These are phyloP conservation scores for Struthio camelus DNA, from an alignment of 2,113 vertebrate genomes.

Conservation along the genomic window DNA sequence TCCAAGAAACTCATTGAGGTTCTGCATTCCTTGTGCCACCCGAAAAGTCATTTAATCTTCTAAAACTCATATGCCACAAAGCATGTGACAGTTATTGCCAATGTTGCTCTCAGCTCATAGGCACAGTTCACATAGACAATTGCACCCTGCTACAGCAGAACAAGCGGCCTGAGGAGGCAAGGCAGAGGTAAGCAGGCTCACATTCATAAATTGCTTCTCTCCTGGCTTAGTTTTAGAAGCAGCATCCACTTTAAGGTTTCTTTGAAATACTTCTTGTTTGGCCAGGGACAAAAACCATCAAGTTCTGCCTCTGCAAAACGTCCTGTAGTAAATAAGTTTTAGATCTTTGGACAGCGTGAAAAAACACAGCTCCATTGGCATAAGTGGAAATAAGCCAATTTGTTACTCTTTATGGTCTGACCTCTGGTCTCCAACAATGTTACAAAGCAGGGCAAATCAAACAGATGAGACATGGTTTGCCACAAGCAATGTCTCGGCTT, in stretches of 20 bases:
- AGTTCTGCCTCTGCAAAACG: background rate
- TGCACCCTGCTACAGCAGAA: background rate
- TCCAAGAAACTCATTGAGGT: background rate
- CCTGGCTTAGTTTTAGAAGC: background rate
- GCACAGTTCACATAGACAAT: background rate
- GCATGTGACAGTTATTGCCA: background rate
- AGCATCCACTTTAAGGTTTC: background rate
- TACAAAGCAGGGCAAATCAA: background rate
- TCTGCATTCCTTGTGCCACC: background rate
- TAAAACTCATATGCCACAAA: background rate
- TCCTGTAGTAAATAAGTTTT: background rate
- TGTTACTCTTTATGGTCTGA: background rate
- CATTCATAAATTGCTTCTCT: background rate
- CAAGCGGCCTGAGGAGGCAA: background rate
- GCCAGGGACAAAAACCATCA: background rate
- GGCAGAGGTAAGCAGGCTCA: background rate
- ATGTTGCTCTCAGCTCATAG: rapidly evolving
- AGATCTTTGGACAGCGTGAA: background rate
- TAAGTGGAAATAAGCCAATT: background rate
- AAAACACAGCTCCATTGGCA: background rate
- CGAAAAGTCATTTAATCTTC: background rate
- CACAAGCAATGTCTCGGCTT: background rate
- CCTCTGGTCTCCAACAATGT: background rate
- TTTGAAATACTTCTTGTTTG: background rate
- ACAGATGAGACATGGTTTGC: background rate